phyloP scores from a whole-genome alignment of 2,113 vertebrate genomes.

The Macroglossus sobrinus region DNA sequence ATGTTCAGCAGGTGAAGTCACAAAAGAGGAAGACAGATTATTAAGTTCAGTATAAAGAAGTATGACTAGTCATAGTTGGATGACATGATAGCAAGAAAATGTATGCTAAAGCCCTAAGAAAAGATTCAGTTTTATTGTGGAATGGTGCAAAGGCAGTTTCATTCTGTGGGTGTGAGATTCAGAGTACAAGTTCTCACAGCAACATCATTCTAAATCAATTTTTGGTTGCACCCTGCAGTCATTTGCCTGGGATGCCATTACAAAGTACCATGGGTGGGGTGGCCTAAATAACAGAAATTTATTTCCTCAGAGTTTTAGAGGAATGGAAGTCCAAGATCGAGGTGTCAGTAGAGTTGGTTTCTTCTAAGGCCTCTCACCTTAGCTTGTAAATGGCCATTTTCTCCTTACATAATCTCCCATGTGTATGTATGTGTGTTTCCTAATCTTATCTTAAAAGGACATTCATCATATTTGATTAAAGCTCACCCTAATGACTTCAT shows the following conservation, averaged over 20 bases:
- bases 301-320: background rate
- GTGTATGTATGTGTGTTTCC: background rate
- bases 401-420: background rate
- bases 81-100: background rate
- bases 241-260: background rate
- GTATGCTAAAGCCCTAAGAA: background rate
- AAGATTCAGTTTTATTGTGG: background rate
- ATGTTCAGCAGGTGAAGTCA: conserved; percentile 33
- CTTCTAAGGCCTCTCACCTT: background rate
- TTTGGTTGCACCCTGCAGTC: background rate
- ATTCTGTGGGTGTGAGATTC: background rate
- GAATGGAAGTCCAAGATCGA: background rate
- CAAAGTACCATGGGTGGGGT: background rate
- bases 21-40: conserved; percentile 40
- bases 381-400: background rate
- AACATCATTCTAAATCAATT: background rate
- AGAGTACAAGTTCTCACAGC: background rate
- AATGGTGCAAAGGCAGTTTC: background rate
- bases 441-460: background rate
- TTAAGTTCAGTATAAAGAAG: background rate
- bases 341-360: background rate
- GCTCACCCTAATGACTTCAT: background rate
- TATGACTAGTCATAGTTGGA: background rate
- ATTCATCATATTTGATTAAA: background rate
- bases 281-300: background rate